phyloP scores from a whole-genome alignment of 2,888 invertebrate species.

The Catocala fraxini region DNA sequence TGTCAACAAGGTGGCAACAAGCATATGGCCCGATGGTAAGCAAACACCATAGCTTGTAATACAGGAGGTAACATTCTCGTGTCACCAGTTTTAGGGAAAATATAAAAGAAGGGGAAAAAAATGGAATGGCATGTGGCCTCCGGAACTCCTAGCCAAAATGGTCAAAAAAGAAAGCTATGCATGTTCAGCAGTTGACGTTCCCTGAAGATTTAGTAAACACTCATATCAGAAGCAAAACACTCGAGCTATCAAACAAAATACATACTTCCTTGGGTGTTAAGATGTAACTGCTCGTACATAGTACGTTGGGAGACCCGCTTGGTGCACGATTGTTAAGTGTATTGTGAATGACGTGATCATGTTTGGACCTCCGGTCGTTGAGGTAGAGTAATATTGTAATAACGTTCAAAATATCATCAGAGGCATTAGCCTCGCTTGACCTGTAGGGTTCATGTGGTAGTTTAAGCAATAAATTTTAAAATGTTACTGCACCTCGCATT shows the following conservation, averaged over 20 bases:
- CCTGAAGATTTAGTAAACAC: too few relatives aligned
- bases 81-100: too few relatives aligned
- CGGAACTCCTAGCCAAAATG: too few relatives aligned
- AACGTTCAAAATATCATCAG: conserved; percentile 23
- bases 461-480: neutral
- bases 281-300: conserved; percentile 4
- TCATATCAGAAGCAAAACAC: neutral
- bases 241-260: conserved; percentile 4
- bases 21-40: too few relatives aligned
- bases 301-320: conserved; percentile 7
- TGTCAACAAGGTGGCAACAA: too few relatives aligned
- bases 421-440: conserved; percentile 27
- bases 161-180: too few relatives aligned
- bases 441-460: conserved; percentile 11
- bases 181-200: too few relatives aligned
- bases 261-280: conserved; percentile 4
- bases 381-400: conserved; percentile 25
- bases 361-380: conserved; percentile 21
- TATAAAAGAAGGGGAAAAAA: too few relatives aligned
- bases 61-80: too few relatives aligned
- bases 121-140: too few relatives aligned
- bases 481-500: neutral
- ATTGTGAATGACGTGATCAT: conserved; percentile 28
- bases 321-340: conserved; percentile 11
- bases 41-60: too few relatives aligned